A percentile compares a stretch with the other conserved stretches of the same genome.
phyloP scores from a whole-genome alignment of 2,888 invertebrate genomes.

The Cryptocephalus moraei region DNA sequence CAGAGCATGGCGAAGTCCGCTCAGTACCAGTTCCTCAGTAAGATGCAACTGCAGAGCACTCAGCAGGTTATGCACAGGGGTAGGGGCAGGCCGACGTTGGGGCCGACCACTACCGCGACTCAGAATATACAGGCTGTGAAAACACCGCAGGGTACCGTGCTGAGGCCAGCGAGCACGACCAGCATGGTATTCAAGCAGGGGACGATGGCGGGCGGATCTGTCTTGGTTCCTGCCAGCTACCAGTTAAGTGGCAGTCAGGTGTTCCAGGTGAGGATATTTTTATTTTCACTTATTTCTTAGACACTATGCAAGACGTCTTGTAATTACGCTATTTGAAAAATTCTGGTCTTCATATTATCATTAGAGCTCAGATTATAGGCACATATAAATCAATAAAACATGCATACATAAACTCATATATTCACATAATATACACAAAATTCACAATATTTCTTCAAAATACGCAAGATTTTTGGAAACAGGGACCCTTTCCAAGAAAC shows the following conservation, averaged over 20 bases:
- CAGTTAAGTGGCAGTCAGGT: constrained; percentile 51
- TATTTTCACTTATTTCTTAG: no score
- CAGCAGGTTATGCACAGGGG: constrained; percentile 27
- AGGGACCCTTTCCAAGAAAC: no score
- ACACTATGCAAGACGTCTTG: no score
- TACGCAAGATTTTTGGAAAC: no score
- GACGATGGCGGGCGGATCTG: constrained; percentile 42
- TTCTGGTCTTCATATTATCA: no score
- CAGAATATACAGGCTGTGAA: constrained; percentile 17
- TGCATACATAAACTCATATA: no score
- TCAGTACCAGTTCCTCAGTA: constrained; percentile 32
- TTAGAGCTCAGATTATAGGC: no score
- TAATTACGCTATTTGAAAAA: no score
- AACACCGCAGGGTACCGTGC: constrained; percentile 19
- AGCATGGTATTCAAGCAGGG: constrained; percentile 62
- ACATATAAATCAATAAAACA: no score
- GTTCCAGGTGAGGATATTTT: constrained; percentile 46
- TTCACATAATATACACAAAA: no score
- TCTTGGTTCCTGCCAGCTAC: constrained; percentile 49
- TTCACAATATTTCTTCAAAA: no score
- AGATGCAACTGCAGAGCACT: constrained; percentile 31
- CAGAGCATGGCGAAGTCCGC: constrained; percentile 40
- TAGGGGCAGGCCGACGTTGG: constrained; percentile 32
- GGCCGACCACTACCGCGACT: constrained; percentile 16
- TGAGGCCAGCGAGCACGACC: constrained; percentile 36